phyloP scores from a whole-genome alignment of 37 sponge, comb jelly and placozoan species.

The Crambe crambe region DNA sequence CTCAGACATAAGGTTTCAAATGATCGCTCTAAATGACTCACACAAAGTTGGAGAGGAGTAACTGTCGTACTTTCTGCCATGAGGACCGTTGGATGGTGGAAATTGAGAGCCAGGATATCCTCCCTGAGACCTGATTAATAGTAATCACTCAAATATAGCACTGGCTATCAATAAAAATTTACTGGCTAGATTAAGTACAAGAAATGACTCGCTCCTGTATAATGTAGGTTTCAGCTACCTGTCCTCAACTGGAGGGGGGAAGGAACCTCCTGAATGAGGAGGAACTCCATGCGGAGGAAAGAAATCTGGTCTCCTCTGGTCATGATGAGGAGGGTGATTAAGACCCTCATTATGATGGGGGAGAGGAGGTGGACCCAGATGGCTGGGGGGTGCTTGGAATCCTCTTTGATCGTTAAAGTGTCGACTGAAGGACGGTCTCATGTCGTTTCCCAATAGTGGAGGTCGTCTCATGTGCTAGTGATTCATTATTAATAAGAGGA shows the following conservation, averaged over 20 bases:
- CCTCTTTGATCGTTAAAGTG: too few species aligned
- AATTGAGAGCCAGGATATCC: neutral
- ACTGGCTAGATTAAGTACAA: too few species aligned
- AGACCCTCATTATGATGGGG: neutral
- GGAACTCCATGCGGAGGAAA: neutral
- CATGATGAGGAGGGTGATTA: neutral
- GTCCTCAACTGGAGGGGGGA: neutral
- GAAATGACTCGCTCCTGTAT: neutral
- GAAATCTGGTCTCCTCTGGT: neutral
- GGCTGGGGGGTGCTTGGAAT: neutral
- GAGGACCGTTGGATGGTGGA: neutral
- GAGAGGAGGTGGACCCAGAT: neutral
- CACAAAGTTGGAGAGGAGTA: neutral
- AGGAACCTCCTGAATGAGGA: neutral
- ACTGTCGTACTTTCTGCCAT: neutral
- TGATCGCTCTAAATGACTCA: too few species aligned
- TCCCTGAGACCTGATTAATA: neutral
- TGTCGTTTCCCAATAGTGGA: too few species aligned
- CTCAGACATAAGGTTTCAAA: too few species aligned
- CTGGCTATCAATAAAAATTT: too few species aligned
- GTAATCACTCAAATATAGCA: too few species aligned
- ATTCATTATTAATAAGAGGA: too few species aligned
- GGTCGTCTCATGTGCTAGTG: too few species aligned
- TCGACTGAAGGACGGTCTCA: neutral
- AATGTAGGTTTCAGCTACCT: neutral